phyloP scores from a whole-genome alignment of 1,140 invertebrate species.

The Scylla paramamosain region DNA sequence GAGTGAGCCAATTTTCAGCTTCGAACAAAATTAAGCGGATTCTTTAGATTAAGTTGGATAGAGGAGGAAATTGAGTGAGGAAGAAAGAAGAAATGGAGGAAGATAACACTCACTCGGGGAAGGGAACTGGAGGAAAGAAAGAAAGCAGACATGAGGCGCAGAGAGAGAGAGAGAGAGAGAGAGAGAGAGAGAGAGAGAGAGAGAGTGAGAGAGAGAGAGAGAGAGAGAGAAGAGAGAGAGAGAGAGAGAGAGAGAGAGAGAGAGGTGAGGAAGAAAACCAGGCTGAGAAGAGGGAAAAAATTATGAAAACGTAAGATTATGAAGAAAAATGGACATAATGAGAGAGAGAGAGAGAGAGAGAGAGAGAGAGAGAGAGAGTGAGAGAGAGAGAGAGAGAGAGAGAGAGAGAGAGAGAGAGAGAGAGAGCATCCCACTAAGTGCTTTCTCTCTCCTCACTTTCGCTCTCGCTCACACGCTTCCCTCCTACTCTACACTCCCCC shows the following conservation, averaged over 20 bases:
- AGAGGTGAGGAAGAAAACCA: background rate
- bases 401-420: slow-evolving; percentile 15
- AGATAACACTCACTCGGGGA: background rate
- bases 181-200: slow-evolving; percentile 42
- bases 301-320: background rate
- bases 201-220: slow-evolving; percentile 45
- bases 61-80: background rate
- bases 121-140: background rate
- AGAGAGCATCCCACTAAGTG: background rate
- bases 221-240: slow-evolving; percentile 32
- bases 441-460: too few relatives aligned
- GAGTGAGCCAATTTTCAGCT: slow-evolving; percentile 45
- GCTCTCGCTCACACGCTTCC: too few relatives aligned
- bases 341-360: background rate
- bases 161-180: background rate
- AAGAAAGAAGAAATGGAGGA: slow-evolving; percentile 1
- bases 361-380: background rate
- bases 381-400: background rate
- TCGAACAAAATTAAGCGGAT: slow-evolving; percentile 48
- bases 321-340: background rate
- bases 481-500: too few relatives aligned
- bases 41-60: slow-evolving; percentile 39
- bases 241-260: background rate
- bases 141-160: background rate
- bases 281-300: background rate